Evolutionary conservation across 2,113 vertebrate species (phyloP).

Genomic region (Thomomys bottae): DNA sequence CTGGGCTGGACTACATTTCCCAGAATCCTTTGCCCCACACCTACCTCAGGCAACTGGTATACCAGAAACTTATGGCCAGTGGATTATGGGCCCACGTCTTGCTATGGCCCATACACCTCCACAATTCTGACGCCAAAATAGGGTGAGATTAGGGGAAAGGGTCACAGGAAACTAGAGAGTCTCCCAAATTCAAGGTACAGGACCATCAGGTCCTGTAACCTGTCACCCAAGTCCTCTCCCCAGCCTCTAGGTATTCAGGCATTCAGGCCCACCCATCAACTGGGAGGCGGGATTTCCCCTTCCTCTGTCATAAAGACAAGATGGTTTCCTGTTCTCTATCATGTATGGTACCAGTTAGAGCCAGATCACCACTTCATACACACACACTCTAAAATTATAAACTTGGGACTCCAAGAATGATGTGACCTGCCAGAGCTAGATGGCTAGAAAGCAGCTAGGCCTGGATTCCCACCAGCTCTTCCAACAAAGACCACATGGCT

Average conservation of each 20-base stretch:
- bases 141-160: too few species aligned
- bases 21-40: not conserved
- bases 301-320: too few species aligned
- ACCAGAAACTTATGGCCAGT: not conserved
- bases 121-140: not conserved
- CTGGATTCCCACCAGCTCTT: not conserved
- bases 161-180: too few species aligned
- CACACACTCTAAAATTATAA: not conserved
- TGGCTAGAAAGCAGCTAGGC: not conserved
- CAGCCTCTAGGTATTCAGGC: too few species aligned
- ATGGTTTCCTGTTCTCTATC: too few species aligned
- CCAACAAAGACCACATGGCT: not conserved
- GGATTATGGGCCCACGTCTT: not conserved
- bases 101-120: not conserved
- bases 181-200: too few species aligned
- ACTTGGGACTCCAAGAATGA: not conserved
- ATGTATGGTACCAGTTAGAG: too few species aligned
- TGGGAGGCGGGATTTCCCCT: too few species aligned
- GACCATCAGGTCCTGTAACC: too few species aligned
- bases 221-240: too few species aligned
- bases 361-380: too few species aligned
- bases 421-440: not conserved
- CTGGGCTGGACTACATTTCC: slow-evolving; percentile 31
- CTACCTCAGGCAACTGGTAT: not conserved
- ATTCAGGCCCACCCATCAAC: too few species aligned